Percentiles rank a stretch among this genome's conserved stretches.
Conservation (phyloP, 2,888 invertebrate genomes). For the Lacanobia wlatinum region DNA sequence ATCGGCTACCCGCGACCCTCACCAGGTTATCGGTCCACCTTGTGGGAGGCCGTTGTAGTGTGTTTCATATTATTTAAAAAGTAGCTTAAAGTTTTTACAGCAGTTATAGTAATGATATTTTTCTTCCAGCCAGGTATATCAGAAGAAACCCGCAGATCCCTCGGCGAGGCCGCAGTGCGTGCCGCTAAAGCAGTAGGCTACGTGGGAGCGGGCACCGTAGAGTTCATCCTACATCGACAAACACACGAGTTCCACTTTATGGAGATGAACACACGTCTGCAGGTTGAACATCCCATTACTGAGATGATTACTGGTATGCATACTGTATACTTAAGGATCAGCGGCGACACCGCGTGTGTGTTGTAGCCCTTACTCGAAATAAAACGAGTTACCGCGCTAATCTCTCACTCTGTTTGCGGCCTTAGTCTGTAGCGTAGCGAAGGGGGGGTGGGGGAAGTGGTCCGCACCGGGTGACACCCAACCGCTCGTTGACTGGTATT, state of each 20-base stretch:
- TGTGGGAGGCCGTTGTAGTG: no score
- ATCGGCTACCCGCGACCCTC: no score
- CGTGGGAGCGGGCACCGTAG: conserved; percentile 99
- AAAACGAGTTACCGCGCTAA: no score
- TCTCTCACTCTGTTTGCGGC: no score
- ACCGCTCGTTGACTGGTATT: no score
- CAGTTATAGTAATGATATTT: not conserved
- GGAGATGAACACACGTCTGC: conserved; percentile 99
- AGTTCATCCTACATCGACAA: conserved; percentile 97
- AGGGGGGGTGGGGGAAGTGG: no score
- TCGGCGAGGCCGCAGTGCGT: conserved; percentile 97
- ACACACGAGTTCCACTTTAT: conserved; percentile 98
- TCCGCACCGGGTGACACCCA: no score
- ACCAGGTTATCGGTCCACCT: no score
- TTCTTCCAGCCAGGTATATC: conserved; percentile 94
- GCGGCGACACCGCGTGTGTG: not conserved
- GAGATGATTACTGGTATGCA: conserved; percentile 97
- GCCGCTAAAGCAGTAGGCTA: conserved; percentile 99
- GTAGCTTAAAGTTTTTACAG: no score
- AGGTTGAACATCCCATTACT: conserved; percentile 99
- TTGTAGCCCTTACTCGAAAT: not conserved
- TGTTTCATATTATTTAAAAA: no score
- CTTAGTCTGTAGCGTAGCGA: no score
- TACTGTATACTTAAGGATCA: not conserved
- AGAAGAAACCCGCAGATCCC: conserved; percentile 93